Percentiles rank a stretch among this genome's conserved stretches.
Evolutionary conservation across 2,113 vertebrate species (phyloP).

Genomic region (Paratilapia polleni): DNA sequence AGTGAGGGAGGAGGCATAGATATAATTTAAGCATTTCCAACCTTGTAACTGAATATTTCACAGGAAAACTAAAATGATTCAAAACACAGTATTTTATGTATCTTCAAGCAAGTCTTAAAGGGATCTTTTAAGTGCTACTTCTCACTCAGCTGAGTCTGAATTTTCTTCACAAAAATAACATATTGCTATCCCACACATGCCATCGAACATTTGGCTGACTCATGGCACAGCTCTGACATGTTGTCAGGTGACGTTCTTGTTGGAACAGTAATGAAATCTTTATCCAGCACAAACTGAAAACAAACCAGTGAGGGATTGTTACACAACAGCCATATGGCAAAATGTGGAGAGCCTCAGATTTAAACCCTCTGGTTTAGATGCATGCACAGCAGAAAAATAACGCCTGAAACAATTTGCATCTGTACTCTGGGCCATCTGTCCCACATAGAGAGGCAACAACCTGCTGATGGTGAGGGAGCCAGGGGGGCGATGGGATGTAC

Average conservation of each 20-base stretch:
- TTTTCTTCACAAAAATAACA: background rate
- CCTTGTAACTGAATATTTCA: background rate
- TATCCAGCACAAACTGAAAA: rapidly evolving
- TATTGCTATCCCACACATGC: background rate
- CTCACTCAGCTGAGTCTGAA: background rate
- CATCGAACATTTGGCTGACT: background rate
- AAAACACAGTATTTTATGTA: background rate
- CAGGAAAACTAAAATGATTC: no score
- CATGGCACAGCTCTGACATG: background rate
- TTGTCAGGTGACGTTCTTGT: background rate
- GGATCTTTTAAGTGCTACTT: background rate
- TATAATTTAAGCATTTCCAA: background rate
- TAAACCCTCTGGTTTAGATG: background rate
- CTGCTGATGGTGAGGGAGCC: background rate
- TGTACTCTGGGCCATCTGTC: constrained; percentile 30
- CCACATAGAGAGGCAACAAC: background rate
- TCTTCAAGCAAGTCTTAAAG: background rate
- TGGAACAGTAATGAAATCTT: background rate
- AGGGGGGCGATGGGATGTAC: background rate
- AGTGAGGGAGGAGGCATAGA: background rate
- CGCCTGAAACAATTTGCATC: background rate
- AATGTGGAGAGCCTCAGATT: background rate
- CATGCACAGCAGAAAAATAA: background rate
- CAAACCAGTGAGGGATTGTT: background rate
- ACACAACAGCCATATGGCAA: background rate